Conservation (phyloP, 2,113 vertebrate genomes). For the Marmota flaviventris region DNA sequence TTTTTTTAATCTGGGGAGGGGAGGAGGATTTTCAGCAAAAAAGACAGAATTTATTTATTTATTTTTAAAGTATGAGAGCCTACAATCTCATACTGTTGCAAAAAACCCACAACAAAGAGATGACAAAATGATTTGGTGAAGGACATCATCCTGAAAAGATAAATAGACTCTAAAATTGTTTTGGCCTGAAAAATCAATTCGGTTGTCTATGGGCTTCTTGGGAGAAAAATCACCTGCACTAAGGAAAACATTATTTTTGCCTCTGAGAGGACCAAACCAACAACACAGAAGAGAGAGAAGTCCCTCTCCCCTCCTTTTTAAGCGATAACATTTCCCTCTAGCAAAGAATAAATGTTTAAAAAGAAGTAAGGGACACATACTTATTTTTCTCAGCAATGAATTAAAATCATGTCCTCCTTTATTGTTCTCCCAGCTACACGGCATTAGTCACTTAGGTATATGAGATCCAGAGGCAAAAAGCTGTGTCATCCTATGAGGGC, state of each 20-base stretch:
- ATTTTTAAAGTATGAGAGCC: neutral
- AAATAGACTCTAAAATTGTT: conserved; percentile 76
- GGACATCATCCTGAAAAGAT: conserved; percentile 62
- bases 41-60: conserved; percentile 31
- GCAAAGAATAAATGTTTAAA: conserved; percentile 39
- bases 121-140: conserved; percentile 62
- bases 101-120: conserved; percentile 54
- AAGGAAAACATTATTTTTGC: conserved; percentile 66
- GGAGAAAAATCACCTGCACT: conserved; percentile 68
- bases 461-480: neutral
- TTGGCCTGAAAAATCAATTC: conserved; percentile 77
- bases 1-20: neutral
- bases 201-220: conserved; percentile 54
- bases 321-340: neutral
- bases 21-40: neutral
- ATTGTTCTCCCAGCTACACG: conserved; percentile 3
- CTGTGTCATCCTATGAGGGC: neutral
- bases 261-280: conserved; percentile 37
- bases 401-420: neutral
- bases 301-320: neutral
- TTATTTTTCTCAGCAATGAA: conserved; percentile 23
- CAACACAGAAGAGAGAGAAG: neutral
- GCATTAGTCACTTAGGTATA: neutral
- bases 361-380: neutral
- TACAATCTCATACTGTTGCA: conserved; percentile 60